Evolutionary conservation across 2,888 invertebrate genomes (phyloP).

Genomic region (Hemaris fuciformis): DNA sequence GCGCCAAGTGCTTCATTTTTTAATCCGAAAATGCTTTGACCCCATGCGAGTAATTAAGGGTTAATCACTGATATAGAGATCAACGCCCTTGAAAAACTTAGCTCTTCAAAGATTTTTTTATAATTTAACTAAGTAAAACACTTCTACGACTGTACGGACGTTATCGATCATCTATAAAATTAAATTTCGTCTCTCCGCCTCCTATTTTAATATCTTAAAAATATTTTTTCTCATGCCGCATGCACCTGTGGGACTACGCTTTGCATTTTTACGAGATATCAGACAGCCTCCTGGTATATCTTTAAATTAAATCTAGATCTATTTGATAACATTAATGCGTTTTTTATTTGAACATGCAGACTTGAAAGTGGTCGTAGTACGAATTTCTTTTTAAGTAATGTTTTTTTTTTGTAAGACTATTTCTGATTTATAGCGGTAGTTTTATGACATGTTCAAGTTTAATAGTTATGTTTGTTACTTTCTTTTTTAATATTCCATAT

Average conservation of each 20-base stretch:
- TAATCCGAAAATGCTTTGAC: too few relatives aligned
- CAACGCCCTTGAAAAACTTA: too few relatives aligned
- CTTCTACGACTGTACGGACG: too few relatives aligned
- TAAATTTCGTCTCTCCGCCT: not conserved
- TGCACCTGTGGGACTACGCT: not conserved
- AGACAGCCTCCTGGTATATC: not conserved
- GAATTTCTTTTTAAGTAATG: not conserved
- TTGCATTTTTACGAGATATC: not conserved
- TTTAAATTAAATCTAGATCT: slow-evolving; percentile 3
- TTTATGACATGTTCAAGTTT: not conserved
- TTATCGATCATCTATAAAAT: not conserved
- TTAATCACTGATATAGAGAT: too few relatives aligned
- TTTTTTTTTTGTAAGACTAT: not conserved
- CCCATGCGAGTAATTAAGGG: too few relatives aligned
- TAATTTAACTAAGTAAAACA: not conserved
- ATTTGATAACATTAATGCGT: not conserved
- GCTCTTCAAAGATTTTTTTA: too few relatives aligned
- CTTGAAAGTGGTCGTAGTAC: not conserved
- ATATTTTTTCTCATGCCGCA: not conserved
- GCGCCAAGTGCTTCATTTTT: too few relatives aligned
- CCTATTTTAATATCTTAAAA: not conserved
- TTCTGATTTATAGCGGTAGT: not conserved
- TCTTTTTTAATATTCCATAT: too few relatives aligned
- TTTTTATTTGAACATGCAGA: not conserved
- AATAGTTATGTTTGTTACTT: not conserved